phyloP scores from a whole-genome alignment of 2,888 invertebrate species.

The Bugulina stolonifera region DNA sequence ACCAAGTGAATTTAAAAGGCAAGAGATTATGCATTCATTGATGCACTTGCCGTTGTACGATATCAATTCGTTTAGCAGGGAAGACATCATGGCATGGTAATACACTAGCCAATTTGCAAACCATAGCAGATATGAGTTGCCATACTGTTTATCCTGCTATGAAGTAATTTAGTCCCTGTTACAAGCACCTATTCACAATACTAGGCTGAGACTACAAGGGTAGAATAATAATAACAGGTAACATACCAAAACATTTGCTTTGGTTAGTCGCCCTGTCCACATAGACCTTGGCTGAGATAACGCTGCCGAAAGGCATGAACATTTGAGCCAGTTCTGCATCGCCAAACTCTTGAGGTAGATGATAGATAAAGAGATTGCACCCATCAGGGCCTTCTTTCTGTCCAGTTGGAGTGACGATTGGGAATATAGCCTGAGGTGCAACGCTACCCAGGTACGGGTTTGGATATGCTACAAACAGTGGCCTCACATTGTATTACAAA shows the following conservation, averaged over 20 bases:
- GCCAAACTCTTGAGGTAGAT: constrained; percentile 99
- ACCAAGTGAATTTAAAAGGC: no score
- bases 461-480: constrained; percentile 7
- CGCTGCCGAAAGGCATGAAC: constrained; percentile 99
- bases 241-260: constrained; percentile 99
- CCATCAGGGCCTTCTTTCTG: constrained; percentile 79
- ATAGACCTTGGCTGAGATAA: constrained; percentile 99
- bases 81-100: no score
- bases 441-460: constrained; percentile 10
- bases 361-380: constrained; percentile 99
- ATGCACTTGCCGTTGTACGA: no score
- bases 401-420: constrained; percentile 22
- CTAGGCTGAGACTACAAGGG: no score
- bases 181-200: no score
- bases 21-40: no score
- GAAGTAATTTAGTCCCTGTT: no score
- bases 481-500: not conserved
- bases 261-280: constrained; percentile 99
- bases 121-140: no score
- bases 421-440: constrained; percentile 18
- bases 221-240: no score
- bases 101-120: no score
- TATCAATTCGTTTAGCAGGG: no score
- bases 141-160: no score
- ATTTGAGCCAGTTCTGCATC: constrained; percentile 99